Evolutionary conservation across 1,140 invertebrate genomes (phyloP), one percentile per base, ranked within the genome.

Genomic region (Drosophila athabasca): DNA sequence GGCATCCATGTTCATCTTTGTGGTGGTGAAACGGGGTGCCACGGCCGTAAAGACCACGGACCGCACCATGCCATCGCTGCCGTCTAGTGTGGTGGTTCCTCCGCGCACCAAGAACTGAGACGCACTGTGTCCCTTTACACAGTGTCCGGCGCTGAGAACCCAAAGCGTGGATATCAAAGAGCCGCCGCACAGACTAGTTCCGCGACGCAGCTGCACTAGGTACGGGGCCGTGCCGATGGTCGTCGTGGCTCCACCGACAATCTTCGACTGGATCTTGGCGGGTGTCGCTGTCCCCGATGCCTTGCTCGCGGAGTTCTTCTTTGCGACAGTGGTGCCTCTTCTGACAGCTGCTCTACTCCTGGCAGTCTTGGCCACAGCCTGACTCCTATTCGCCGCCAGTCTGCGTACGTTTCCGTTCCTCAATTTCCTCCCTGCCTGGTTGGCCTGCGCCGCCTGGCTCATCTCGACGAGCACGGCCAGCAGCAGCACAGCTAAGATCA

Each of bases 71-170:
- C 83, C 83, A 41, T 69, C 54, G 2, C 62, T 60, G 39, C 79
- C 79, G 17, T 76, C 64, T 2, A 66, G 55, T 5, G n/a, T 50
- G 2, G 44, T 29, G 19, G 76, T 76, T 13, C 83, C 83, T 2
- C 8, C 83, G 7, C 76, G 46, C 2, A 88, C 49, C 9, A 0
- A 1, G 1, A 83, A 53, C 0, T 24, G 2, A 3, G 62, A 65
- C 7, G 59, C 43, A 8, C 6, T 7, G 5, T 60, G 8, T 5
- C 70, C 64, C 3, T 6, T 2, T 1, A 67, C 65, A 5, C 83
- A 87, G 48, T 87, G 83, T 8, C 48, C 83, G 2, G 83, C 83
- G 1, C 71, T 70, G 0, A 88, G 19, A 1, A 82, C 62, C 83
- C 79, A 87, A 0, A 4, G 9, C 0, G 6, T 0, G 0, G 2